Conservation (phyloP, 2,113 vertebrate species). For the Pyxicephalus adspersus region DNA sequence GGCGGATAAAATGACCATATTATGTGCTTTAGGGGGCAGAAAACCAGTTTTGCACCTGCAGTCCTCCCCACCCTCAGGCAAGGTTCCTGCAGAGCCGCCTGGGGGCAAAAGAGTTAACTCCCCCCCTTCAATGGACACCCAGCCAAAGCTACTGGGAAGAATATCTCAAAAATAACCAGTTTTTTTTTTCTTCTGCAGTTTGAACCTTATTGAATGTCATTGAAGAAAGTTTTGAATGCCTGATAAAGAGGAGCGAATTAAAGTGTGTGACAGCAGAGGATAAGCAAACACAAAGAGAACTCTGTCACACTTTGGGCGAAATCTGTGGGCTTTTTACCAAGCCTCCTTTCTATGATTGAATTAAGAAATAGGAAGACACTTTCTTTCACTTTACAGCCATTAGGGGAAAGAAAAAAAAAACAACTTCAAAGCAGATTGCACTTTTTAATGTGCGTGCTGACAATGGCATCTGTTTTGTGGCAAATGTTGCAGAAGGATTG, state of each 20-base stretch:
- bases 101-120: constrained; percentile 89
- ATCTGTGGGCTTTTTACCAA: constrained; percentile 93
- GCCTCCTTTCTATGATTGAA: constrained; percentile 96
- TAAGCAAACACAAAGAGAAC: constrained; percentile 99
- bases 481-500: constrained; percentile 77
- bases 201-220: constrained; percentile 99
- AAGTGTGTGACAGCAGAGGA: constrained; percentile 99
- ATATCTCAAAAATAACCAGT: constrained; percentile 96
- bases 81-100: constrained; percentile 42
- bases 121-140: constrained; percentile 85
- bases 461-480: constrained; percentile 79
- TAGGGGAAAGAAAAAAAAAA: constrained; percentile 75
- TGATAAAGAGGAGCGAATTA: constrained; percentile 99
- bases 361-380: constrained; percentile 99
- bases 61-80: constrained; percentile 43
- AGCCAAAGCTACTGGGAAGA: constrained; percentile 92
- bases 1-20: constrained; percentile 23
- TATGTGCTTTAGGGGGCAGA: constrained; percentile 17
- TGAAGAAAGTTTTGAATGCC: constrained; percentile 99
- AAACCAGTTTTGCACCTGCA: constrained; percentile 51
- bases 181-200: constrained; percentile 81
- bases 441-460: constrained; percentile 84
- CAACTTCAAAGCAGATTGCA: constrained; percentile 89
- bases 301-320: constrained; percentile 96
- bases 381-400: constrained; percentile 97